phyloP scores from a whole-genome alignment of 1,140 invertebrate genomes.

The Lamellibrachia luymesi region DNA sequence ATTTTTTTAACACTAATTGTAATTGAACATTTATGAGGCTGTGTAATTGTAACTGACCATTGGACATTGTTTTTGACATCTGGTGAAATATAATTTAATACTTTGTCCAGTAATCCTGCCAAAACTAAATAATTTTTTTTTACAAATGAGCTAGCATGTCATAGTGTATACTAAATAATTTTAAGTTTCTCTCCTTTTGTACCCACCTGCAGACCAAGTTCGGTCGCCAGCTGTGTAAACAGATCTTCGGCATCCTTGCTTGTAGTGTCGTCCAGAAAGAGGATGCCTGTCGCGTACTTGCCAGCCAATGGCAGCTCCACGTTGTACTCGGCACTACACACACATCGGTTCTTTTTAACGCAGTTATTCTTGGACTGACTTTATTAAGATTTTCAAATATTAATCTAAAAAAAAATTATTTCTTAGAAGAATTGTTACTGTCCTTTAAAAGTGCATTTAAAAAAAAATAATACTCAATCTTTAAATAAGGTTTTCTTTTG shows the following conservation, averaged over 20 bases:
- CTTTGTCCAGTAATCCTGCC: too few species aligned
- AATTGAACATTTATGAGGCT: too few species aligned
- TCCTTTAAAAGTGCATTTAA: background rate
- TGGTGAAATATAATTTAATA: too few species aligned
- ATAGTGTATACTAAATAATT: too few species aligned
- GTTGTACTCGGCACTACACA: conserved; percentile 61
- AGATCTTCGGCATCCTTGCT: conserved; percentile 76
- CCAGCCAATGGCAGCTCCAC: conserved; percentile 82
- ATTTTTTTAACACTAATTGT: too few species aligned
- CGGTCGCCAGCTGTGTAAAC: conserved; percentile 78
- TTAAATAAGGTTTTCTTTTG: background rate
- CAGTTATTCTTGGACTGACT: background rate
- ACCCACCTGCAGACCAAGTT: conserved; percentile 71
- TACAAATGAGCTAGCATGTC: too few species aligned
- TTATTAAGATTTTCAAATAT: background rate
- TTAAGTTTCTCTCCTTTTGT: background rate
- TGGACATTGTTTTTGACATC: too few species aligned
- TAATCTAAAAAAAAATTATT: background rate
- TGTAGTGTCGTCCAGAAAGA: conserved; percentile 85
- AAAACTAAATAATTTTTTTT: too few species aligned
- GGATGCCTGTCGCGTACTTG: conserved; percentile 91
- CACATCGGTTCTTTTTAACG: background rate
- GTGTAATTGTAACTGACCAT: too few species aligned
- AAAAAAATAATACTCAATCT: background rate
- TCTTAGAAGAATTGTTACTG: background rate